A percentile compares a stretch with the other conserved stretches of the same genome.
Evolutionary conservation across 2,888 invertebrate species (phyloP).

Genomic region (Tachystola acroxantha): DNA sequence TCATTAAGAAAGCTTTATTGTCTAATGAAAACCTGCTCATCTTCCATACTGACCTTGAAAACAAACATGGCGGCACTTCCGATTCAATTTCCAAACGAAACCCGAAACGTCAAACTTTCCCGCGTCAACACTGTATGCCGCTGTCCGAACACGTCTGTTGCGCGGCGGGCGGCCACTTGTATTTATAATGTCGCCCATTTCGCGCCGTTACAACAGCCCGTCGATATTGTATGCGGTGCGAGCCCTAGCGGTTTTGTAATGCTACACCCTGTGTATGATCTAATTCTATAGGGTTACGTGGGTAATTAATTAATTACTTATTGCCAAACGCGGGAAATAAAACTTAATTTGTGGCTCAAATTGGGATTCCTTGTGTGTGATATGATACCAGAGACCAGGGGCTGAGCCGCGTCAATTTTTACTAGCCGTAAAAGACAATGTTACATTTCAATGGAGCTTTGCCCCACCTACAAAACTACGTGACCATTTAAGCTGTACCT

Average conservation of each 20-base stretch:
- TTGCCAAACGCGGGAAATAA: too few species aligned
- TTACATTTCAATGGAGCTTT: too few species aligned
- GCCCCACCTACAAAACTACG: too few species aligned
- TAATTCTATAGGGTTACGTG: slow-evolving; percentile 8
- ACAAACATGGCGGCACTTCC: slow-evolving; percentile 53
- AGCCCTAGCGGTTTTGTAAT: slow-evolving; percentile 63
- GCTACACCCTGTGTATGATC: slow-evolving; percentile 40
- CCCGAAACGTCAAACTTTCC: slow-evolving; percentile 55
- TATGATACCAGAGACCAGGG: too few species aligned
- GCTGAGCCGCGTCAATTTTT: too few species aligned
- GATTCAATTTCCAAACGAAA: slow-evolving; percentile 26
- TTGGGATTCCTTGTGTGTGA: too few species aligned
- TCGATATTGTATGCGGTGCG: slow-evolving; percentile 63
- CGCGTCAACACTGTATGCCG: slow-evolving; percentile 47
- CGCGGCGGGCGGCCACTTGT: slow-evolving; percentile 48
- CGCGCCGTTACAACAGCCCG: slow-evolving; percentile 47
- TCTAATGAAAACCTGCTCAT: neutral
- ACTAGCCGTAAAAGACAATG: too few species aligned
- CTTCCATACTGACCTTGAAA: slow-evolving; percentile 62
- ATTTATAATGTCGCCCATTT: slow-evolving; percentile 69
- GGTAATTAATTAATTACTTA: too few species aligned
- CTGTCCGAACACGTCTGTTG: slow-evolving; percentile 51
- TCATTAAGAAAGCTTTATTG: too few species aligned
- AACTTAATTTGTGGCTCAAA: too few species aligned
- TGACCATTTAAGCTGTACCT: too few species aligned